Base-by-base conservation (phyloP, 2,797 vertebrate genomes). In the Acrocephalus scirpaceus region DNA sequence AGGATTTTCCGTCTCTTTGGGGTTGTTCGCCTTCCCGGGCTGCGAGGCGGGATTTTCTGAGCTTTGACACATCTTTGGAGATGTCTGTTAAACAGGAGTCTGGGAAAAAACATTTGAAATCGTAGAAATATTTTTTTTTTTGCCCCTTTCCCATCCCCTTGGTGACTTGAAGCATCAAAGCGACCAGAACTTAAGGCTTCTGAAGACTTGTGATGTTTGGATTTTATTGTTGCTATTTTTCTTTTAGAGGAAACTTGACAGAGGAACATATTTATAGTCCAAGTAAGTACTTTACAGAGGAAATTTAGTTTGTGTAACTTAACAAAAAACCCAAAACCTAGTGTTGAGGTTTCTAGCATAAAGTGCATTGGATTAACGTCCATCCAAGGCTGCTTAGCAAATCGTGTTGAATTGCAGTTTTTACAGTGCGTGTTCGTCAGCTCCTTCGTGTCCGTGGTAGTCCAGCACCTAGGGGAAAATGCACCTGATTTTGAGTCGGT, bases 221-320 rank as follows among this genome's bases (percentile, higher is more conserved):
- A 92, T 75, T 83, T 93, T 95, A 90, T 93, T 90, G 94, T 88
- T 93, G 94, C 90, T 96, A 86, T 74, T 91, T 97, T 96, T 95
- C 88, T 93, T 92, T 89, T 93, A 94, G 95, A 97, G 97, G 96
- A 97, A 98, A 97, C 96, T 96, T 98, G 96, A 97, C 96, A 96
- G 97, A 97, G 94, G 97, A 97, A 85, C 96, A 67, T 95, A 97
- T 98, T 97, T 97, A 90, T 95, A 95, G 93, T 93, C 95, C 97
- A 97, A 97, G 97, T 98, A 98, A 98, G 98, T 98, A 97, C 95
- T 97, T 96, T 95, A 95, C 96, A 88, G 95, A 96, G 97, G 94
- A 96, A 97, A 97, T 94, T 83, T 96, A 93, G 82, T 96, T 95
- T 69, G 80, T 95, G 45, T 97, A 96, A 96, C 89, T 92, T 93